A percentile compares a stretch with the other conserved stretches of the same genome.
Evolutionary conservation across 2,888 invertebrate species (phyloP).

Genomic region (Podotricha telesiphe): DNA sequence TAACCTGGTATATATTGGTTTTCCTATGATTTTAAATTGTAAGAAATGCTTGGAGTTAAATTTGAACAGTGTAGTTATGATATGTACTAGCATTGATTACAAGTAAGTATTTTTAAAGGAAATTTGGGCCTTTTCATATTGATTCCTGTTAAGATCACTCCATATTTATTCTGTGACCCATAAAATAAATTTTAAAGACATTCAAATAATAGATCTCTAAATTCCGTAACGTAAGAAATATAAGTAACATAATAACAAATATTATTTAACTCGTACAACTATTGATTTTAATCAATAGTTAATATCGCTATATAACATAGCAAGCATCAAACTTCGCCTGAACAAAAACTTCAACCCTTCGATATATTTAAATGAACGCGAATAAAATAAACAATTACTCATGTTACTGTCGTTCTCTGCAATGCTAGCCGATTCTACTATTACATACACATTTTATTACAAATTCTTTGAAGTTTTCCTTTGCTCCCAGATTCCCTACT

Average conservation of each 20-base stretch:
- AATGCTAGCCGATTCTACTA: conserved; percentile 2
- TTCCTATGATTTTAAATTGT: conserved; percentile 36
- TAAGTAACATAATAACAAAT: too few species aligned
- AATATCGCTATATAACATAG: background rate
- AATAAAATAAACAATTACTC: conserved; percentile 16
- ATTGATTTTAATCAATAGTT: too few species aligned
- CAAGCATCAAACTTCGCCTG: background rate
- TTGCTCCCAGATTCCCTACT: conserved; percentile 30
- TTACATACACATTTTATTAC: conserved; percentile 30
- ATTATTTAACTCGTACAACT: too few species aligned
- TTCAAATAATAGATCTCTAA: too few species aligned
- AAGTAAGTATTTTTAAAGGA: too few species aligned
- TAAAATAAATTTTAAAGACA: too few species aligned
- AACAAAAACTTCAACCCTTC: background rate
- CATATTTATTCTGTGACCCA: too few species aligned
- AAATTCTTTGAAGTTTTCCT: conserved; percentile 40
- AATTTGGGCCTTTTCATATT: too few species aligned
- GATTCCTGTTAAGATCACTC: too few species aligned
- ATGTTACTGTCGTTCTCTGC: background rate
- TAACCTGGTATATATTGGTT: conserved; percentile 33
- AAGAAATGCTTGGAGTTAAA: background rate
- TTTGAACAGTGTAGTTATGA: background rate
- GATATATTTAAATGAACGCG: background rate
- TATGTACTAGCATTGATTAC: background rate
- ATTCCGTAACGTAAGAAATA: too few species aligned